phyloP scores from a whole-genome alignment of 2,113 vertebrate genomes.

The Cacatua alba region DNA sequence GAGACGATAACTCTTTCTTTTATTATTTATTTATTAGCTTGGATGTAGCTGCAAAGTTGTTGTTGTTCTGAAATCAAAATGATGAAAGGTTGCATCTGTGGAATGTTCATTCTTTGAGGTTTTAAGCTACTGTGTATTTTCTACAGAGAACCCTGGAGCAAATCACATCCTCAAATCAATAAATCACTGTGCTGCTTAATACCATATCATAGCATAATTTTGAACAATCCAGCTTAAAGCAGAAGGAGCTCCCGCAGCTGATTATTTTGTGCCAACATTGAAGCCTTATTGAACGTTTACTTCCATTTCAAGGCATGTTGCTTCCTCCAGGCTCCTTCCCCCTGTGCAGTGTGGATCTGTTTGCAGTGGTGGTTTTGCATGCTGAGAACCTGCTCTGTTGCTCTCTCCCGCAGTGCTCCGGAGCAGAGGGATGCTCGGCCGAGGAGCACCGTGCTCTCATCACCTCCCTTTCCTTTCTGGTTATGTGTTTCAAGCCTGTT shows the following conservation, averaged over 20 bases:
- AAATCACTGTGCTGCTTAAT: not conserved
- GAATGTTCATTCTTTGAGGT: not conserved
- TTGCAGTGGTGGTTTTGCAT: not conserved
- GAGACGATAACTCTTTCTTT: not conserved
- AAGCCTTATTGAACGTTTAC: not conserved
- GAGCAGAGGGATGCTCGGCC: not conserved
- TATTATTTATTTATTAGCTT: not conserved
- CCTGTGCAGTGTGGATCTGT: not conserved
- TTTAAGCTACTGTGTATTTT: not conserved
- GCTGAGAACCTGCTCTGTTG: not conserved
- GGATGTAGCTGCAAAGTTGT: not conserved
- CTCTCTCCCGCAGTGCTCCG: not conserved
- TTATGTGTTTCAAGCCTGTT: not conserved
- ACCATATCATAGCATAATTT: not conserved
- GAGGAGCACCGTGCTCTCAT: not conserved
- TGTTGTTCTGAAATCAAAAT: not conserved
- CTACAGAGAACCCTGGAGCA: constrained; percentile 8
- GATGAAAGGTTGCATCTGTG: not conserved
- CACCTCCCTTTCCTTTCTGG: not conserved
- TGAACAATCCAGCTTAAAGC: not conserved
- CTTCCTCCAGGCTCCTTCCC: constrained; percentile 36
- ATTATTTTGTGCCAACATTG: not conserved
- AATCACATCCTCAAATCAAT: constrained; percentile 6
- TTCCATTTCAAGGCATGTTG: not conserved
- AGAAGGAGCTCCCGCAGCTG: not conserved